Evolutionary conservation across 2,797 vertebrate species (phyloP), one percentile per base, ranked within the genome.

Genomic region (Aulostomus chinensis): DNA sequence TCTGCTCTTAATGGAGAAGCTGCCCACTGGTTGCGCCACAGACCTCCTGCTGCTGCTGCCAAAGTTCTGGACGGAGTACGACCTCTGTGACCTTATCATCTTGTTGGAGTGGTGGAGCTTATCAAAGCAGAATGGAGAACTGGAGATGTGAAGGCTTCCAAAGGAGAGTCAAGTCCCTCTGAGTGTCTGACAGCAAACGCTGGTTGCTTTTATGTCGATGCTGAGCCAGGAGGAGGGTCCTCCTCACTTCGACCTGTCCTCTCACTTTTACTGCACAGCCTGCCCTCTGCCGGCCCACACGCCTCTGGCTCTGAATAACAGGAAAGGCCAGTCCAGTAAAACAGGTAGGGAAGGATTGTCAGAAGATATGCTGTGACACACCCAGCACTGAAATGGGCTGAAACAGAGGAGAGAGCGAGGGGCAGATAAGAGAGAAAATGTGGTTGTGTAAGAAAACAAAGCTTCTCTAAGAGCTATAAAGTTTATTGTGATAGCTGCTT

Each of bases 131-230:
- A 77, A 37, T 26, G 51, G 58, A 65, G 56, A 78, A 58, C 38
- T 70, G 76, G 63, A 53, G 69, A 73, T 70, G 50, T 63, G 75
- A 9, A 60, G 71, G 34, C 53, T 80, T 86, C 71, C 88, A 89
- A 89, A 89, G 89, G 86, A 90, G 86, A 91, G 88, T 85, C 76
- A 60, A 86, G 60, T 91, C 85, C 91, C 83, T 91, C 81, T 92
- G 88, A 84, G 79, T 90, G 78, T 65, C 70, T 51, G 6, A 66
- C 70, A 57, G 39, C 35, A 33, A 37, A 12, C 53, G 32, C 50
- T 15, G 34, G 1, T 53, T 31, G 48, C 66, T 81, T 91, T 90
- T 89, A 89, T 86, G 31, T 17, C 38, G 26, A 8, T 17, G 12
- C 32, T n/a, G 32, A 30, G 35, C 1, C 4, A 51, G 55, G 9